These are phyloP conservation scores for Argynnis bischoffii DNA, from an alignment of 2,888 invertebrate species.

Conservation along the genomic window DNA sequence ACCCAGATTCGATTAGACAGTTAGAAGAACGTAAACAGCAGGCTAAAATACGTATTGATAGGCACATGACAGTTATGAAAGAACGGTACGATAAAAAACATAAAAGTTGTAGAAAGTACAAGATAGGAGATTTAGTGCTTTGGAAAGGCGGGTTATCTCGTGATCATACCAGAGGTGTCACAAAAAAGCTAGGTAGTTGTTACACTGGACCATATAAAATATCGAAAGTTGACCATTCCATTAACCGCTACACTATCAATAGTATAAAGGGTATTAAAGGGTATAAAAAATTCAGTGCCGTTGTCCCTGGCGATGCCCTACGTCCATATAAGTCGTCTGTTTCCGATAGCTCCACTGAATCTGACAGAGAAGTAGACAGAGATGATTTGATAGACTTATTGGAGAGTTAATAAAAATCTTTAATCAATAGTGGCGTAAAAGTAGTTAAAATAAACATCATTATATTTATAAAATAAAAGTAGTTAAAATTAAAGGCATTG, in stretches of 20 bases:
- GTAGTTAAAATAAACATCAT: too few species aligned
- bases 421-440: too few species aligned
- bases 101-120: constrained; percentile 34
- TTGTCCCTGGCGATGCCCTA: constrained; percentile 4
- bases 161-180: constrained; percentile 15
- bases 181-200: constrained; percentile 21
- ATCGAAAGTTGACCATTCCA: constrained; percentile 8
- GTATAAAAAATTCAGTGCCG: constrained; percentile 32
- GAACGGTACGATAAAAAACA: constrained; percentile 19
- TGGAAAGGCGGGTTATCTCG: constrained; percentile 20
- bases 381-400: constrained; percentile 24
- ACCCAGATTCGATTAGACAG: too few species aligned
- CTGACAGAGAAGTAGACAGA: constrained; percentile 37
- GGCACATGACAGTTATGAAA: constrained; percentile 31
- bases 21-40: constrained; percentile 4
- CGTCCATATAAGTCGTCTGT: constrained; percentile 12
- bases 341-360: constrained; percentile 8
- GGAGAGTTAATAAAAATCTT: too few species aligned
- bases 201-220: constrained; percentile 36
- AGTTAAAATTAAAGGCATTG: too few species aligned
- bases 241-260: constrained; percentile 33
- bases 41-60: constrained; percentile 25
- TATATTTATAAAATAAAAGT: too few species aligned
- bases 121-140: constrained; percentile 29
- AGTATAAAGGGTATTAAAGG: constrained; percentile 26